Evolutionary conservation across 2,888 invertebrate species (phyloP).

Genomic region (Brachypalpus laphriformis): DNA sequence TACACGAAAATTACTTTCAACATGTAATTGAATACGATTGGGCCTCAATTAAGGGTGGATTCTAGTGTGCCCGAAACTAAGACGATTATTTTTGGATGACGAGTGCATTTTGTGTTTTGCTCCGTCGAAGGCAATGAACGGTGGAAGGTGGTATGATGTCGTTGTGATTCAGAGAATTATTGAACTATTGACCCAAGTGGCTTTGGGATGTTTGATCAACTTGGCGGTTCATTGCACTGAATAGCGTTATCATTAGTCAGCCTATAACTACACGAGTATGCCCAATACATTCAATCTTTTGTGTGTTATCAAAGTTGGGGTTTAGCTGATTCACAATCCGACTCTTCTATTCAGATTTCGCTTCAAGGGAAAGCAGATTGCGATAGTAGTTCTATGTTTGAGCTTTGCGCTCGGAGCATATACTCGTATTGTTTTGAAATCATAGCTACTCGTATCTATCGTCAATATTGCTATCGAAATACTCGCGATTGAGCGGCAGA

Average conservation of each 20-base stretch:
- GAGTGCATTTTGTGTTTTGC: conserved; percentile 9
- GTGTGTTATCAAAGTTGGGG: too few species aligned
- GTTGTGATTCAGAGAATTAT: conserved; percentile 51
- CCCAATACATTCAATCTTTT: too few species aligned
- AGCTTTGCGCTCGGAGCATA: too few species aligned
- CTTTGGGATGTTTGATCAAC: not conserved
- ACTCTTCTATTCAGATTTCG: too few species aligned
- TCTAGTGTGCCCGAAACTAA: conserved; percentile 47
- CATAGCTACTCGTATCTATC: too few species aligned
- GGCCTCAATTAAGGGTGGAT: conserved; percentile 41
- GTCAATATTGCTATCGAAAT: too few species aligned
- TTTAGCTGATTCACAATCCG: too few species aligned
- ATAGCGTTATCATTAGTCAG: not conserved
- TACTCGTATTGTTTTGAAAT: too few species aligned
- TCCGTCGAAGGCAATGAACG: not conserved
- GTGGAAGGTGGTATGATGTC: not conserved
- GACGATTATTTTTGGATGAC: conserved; percentile 48
- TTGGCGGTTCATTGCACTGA: not conserved
- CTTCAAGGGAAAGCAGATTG: too few species aligned
- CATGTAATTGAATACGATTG: conserved; percentile 53
- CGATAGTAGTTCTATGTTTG: too few species aligned
- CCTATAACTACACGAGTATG: too few species aligned
- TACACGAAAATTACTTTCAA: conserved; percentile 23
- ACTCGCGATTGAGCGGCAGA: too few species aligned
- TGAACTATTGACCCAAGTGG: conserved; percentile 43